Percentiles rank a stretch among this genome's conserved stretches.
These are phyloP conservation scores for Drosophila prolongata DNA, from an alignment of 2,888 invertebrate species.

Conservation along the genomic window DNA sequence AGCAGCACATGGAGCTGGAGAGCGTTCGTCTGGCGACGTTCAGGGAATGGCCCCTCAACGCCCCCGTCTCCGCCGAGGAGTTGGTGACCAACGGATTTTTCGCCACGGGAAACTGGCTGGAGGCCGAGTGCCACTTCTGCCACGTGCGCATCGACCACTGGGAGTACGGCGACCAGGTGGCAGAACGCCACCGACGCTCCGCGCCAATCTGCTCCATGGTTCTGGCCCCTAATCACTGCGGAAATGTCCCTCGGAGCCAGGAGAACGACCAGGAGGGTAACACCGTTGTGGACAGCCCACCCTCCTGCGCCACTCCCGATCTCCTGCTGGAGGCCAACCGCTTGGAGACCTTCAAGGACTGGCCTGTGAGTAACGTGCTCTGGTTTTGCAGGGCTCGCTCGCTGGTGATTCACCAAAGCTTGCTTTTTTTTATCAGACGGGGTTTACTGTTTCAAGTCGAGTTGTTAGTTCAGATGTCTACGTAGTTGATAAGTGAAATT, in stretches of 20 bases:
- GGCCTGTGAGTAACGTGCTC: conserved; percentile 87
- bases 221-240: conserved; percentile 87
- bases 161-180: conserved; percentile 90
- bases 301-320: conserved; percentile 78
- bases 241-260: conserved; percentile 87
- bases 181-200: conserved; percentile 88
- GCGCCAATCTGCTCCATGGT: conserved; percentile 91
- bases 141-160: conserved; percentile 89
- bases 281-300: conserved; percentile 53
- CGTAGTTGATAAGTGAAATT: not conserved
- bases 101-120: conserved; percentile 88
- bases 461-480: not conserved
- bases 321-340: conserved; percentile 89
- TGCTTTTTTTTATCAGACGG: not conserved
- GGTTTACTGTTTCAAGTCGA: not conserved
- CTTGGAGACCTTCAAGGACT: conserved; percentile 89
- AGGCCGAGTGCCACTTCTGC: conserved; percentile 93
- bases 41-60: conserved; percentile 60
- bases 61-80: conserved; percentile 59
- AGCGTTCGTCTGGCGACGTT: conserved; percentile 59
- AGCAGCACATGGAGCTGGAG: conserved; percentile 58
- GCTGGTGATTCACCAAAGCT: not conserved
- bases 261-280: conserved; percentile 47
- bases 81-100: conserved; percentile 88
- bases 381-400: not conserved